Evolutionary conservation across 2,888 invertebrate species (phyloP).

Genomic region (Ecliptopera silaceata): DNA sequence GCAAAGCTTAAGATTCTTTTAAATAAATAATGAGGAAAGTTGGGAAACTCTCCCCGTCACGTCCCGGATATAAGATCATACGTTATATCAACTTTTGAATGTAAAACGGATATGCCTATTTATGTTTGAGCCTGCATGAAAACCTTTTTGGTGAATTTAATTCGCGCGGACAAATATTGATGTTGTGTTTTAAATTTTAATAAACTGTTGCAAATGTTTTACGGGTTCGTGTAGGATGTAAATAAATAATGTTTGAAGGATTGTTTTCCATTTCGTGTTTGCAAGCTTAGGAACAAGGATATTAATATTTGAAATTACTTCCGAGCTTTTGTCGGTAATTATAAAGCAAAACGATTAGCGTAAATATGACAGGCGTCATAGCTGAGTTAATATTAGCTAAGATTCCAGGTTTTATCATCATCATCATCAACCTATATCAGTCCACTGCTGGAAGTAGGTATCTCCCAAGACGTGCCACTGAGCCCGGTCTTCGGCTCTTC

Average conservation of each 20-base stretch:
- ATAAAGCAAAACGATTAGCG: background rate
- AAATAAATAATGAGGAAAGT: no score
- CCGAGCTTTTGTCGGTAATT: background rate
- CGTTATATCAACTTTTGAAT: conserved; percentile 53
- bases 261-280: conserved; percentile 23
- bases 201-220: conserved; percentile 30
- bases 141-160: conserved; percentile 43
- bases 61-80: no score
- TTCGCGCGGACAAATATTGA: conserved; percentile 39
- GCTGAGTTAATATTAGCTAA: no score
- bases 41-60: no score
- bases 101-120: conserved; percentile 61
- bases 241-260: conserved; percentile 27
- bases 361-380: no score
- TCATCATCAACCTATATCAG: no score
- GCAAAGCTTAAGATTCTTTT: no score
- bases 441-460: no score
- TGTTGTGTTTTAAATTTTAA: conserved; percentile 41
- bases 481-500: no score
- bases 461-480: no score
- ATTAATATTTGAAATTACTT: conserved; percentile 14
- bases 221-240: conserved; percentile 16
- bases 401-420: no score
- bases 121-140: conserved; percentile 43
- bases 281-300: conserved; percentile 8